phyloP scores from a whole-genome alignment of 2,113 vertebrate species.

The Oncorhynchus nerka region DNA sequence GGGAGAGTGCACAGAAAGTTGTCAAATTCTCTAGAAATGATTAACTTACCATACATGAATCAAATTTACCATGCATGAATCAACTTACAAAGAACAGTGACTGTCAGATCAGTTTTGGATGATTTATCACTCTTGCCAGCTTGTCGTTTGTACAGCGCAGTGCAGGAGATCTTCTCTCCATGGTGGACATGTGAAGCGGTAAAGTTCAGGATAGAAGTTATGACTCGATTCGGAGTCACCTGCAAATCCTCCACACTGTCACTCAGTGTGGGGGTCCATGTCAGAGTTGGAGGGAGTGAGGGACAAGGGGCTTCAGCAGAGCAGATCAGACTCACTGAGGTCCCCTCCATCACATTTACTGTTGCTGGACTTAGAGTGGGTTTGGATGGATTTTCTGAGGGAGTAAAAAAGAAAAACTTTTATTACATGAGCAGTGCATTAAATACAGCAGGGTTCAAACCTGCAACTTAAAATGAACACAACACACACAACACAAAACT shows the following conservation, averaged over 20 bases:
- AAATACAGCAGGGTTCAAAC: background rate
- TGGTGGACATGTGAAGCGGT: conserved; percentile 56
- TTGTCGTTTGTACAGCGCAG: conserved; percentile 42
- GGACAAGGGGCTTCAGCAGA: conserved; percentile 50
- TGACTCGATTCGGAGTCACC: background rate
- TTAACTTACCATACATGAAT: background rate
- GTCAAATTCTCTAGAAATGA: background rate
- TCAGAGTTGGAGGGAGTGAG: conserved; percentile 48
- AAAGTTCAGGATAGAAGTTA: conserved; percentile 56
- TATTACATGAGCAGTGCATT: background rate
- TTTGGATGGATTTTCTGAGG: conserved; percentile 43
- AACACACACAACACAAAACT: background rate
- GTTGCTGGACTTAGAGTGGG: conserved; percentile 40
- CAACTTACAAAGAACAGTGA: conserved; percentile 58
- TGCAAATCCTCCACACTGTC: conserved; percentile 24
- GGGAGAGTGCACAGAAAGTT: background rate
- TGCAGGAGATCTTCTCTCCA: conserved; percentile 45
- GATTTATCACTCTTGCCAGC: conserved; percentile 21
- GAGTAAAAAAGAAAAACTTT: rapidly evolving
- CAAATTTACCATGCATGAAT: background rate
- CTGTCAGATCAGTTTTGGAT: conserved; percentile 21
- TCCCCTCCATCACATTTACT: conserved; percentile 55
- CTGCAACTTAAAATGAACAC: background rate
- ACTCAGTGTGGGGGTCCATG: conserved; percentile 53
- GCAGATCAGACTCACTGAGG: conserved; percentile 50